Evolutionary conservation across 2,888 invertebrate genomes (phyloP), one percentile per base, ranked within the genome.

Genomic region (Autographa pulchrina): DNA sequence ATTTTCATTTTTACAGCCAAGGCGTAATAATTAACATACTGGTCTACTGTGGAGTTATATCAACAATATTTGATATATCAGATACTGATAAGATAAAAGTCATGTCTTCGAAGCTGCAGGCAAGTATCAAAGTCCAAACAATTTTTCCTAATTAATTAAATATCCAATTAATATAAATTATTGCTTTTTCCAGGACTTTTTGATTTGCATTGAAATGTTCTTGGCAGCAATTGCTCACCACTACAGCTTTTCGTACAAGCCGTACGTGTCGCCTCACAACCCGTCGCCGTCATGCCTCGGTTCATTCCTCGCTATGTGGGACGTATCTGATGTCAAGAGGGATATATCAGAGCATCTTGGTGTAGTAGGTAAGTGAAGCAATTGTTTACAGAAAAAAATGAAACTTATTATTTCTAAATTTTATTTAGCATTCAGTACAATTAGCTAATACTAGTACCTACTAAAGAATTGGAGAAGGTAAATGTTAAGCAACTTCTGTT

Each of bases 181-280:
- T n/a, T n/a, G n/a, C n/a, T n/a, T n/a, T n/a, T n/a, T 96, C 20
- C 96, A 99, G 98, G 98, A 99, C 95, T 99, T 99, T 93, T 95
- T 99, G 69, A 99, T 99, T 83, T 99, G 99, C 91, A 98, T 99
- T 88, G 99, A 99, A 96, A 99, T 99, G 99, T 99, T 99, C 91
- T 92, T 99, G 85, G 99, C 99, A 32, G 99, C 99, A 1, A 97
- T 99, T 32, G 99, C 99, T 0, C 99, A 99, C 92, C 98, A 99
- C 91, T 99, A 98, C 93, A 98, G 99, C 87, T 99, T 99, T 92
- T 98, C 99, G n/a, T 98, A 99, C 92, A 97, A 98, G 90, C 98
- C 98, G 56, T 99, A 97, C 82, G 93, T 96, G 61, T 96, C 96
- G 7, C 96, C 96, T 62, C 93, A 93, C 65, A 93, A 96, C 85